Evolutionary conservation across 2,888 invertebrate species (phyloP), one percentile per base, ranked within the genome.

Genomic region (Tetragnatha montana): DNA sequence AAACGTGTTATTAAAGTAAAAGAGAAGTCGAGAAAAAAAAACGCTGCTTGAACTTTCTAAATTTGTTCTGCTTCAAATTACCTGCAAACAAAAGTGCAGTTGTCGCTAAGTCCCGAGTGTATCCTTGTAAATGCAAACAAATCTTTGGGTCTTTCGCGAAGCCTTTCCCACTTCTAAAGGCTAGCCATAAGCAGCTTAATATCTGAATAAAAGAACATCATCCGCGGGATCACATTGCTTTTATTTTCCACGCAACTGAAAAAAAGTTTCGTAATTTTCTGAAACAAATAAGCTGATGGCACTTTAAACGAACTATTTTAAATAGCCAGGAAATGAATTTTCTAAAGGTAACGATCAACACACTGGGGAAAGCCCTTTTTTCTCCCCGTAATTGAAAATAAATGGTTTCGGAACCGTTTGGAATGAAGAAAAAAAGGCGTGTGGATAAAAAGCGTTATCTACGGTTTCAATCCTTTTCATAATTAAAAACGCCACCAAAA

Each of bases 301-400:
- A 82, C 82, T 82, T 82, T 82, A 82, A 82, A 60, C 73, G 71
- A 73, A 82, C 82, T 69, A 69, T 80, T 80, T 80, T 70, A 68
- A 80, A 69, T 35, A 68, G 80, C 68, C 14, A 69, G 69, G 73
- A 82, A 82, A 82, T 82, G 82, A 82, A 74, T 82, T 82, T 82
- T 82, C 60, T 21, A 60, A 74, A 82, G 50, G 50, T 74, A 73
- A n/a, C 50, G 73, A 82, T 73, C 82, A 82, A 74, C 82, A 73
- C 82, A 82, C 60, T 76, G 60, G 82, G 35, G 51, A 73, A 21
- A 19, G 47, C 69, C 35, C 22, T 82, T 74, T 73, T 74, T 82
- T 82, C 51, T 82, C 74, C 73, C 82, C 73, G 82, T 82, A 82
- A 82, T 82, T 82, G 82, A 82, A 82, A 82, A 82, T 82, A 82